Base-by-base conservation (phyloP, 1,140 invertebrate species). In the Heliconius hewitsoni region DNA sequence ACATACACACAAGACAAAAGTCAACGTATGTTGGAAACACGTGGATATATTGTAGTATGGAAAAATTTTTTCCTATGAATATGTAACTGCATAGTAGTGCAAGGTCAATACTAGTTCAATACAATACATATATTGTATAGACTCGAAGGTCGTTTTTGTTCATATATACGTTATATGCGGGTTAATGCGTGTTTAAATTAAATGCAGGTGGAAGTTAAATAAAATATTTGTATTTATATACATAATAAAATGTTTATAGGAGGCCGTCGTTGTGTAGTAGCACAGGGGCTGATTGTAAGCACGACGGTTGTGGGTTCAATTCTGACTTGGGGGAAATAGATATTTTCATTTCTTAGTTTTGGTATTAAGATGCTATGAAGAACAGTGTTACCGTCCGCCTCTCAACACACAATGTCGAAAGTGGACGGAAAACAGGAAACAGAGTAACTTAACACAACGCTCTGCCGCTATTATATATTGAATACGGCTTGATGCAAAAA, bases 21-120 rank as follows among this genome's bases (percentile, higher is more conserved):
- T 27, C 60, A 30, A 66, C 27, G 60, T 66, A 30, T 6, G 60
- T 4, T 66, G 9, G 60, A 30, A 66, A 66, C 60, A 66, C 23
- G 60, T 66, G 60, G 60, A 66, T 3, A 13, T 46, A 46, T 52
- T 66, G 13, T 66, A 30, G 27, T 66, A 66, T 66, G 60, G 60
- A 66, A 66, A 66, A 66, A 30, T 66, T 66, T 5, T 5, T 8
- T 1, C n/a, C 23, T 13, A 66, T 66, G 13, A 30, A 30, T 66
- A 30, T 16, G 13, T 30, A 8, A 60, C 19, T 66, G 60, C 60
- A 66, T 66, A 30, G 60, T 30, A 66, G 60, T 66, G 60, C 60
- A 66, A 66, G 60, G 60, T 66, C 60, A 66, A 66, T 66, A 23
- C 23, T 66, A 66, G 60, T 66, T 66, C 60, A 66, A 66, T 66